Base-by-base conservation (phyloP, 2,888 invertebrate genomes). In the Tinea trinotella region DNA sequence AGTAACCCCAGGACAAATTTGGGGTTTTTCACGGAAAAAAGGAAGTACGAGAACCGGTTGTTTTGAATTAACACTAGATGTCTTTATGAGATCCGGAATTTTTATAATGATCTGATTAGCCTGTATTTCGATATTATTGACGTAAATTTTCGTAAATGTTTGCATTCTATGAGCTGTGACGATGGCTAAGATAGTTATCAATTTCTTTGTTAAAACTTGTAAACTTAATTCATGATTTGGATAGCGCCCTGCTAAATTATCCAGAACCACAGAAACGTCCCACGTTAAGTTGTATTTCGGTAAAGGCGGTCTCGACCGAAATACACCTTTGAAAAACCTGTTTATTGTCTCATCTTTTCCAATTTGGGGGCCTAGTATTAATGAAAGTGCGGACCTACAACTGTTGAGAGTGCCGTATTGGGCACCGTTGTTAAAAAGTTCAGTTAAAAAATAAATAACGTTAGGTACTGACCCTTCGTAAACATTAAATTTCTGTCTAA, bases 271-370 rank as follows among this genome's bases (percentile, higher is more conserved):
- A 6, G 36, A 6, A 5, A 65, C 63, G 48, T 71, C 60, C 67
- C 68, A 69, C 0, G 56, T 64, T 6, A 17, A 19, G 24, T 65
- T 57, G 56, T 68, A 63, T 54, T 55, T 61, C 3, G 61, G 59
- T 57, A 56, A 19, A 15, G 54, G 9, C n/a, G 60, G 58, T 22
- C 57, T 52, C n/a, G 56, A 19, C 48, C 44, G 48, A 54, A 35
- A 57, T 12, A 58, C 24, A 7, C 60, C 59, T 12, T 56, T 59
- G 1, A 58, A 22, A 18, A 60, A 55, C 6, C 56, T 49, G 40
- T 56, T 57, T 7, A 56, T 55, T 12, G n/a, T 20, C 0, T 52
- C 54, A 50, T 57, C 34, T n/a, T 36, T 22, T 18, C 52, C 22
- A 18, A 36, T 48, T 4, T 54, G 22, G 3, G n/a, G n/a, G 3